Evolutionary conservation across 2,797 vertebrate species (phyloP), one percentile per base, ranked within the genome.

Genomic region (Coregonus suidteri): DNA sequence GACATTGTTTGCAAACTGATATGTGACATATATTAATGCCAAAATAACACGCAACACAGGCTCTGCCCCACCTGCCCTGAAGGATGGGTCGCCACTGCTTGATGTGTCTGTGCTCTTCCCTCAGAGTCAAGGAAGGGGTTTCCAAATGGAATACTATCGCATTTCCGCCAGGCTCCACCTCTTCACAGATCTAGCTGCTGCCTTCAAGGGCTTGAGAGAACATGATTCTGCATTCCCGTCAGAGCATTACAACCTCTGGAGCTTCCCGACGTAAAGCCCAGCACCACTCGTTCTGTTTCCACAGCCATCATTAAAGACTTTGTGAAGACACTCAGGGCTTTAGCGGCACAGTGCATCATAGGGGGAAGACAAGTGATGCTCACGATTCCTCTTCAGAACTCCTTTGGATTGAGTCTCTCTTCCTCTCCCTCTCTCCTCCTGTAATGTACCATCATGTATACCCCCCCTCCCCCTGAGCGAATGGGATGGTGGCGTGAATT

Each of bases 171-270:
- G 90, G 78, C 90, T 88, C 86, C 86, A 83, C 87, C 89, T 89
- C 86, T 83, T 7, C 74, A 76, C 81, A 83, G 88, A 90, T 89
- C 88, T 91, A 71, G 78, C 77, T 76, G 86, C 89, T 84, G 87
- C 90, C 90, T 92, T 89, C 85, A 88, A 91, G 91, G 86, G 83
- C 87, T 90, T 87, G 82, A 88, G 84, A 70, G 71, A 85, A 92
- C 90, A 93, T 94, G 86, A 90, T 91, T 90, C 83, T 80, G 86
- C 89, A 90, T 92, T 92, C 90, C 86, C 88, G 83, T 91, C 87
- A 91, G 89, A 90, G 84, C 85, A 85, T 86, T 87, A 87, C 77
- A 89, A 90, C 77, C 87, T 83, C 88, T 90, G 85, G 87, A 90
- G 84, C 82, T 30, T 31, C 87, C 66, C 37, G 1, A 80, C 34